Base-by-base conservation (phyloP, 2,888 invertebrate species). In the Phyllotreta cruciferae region DNA sequence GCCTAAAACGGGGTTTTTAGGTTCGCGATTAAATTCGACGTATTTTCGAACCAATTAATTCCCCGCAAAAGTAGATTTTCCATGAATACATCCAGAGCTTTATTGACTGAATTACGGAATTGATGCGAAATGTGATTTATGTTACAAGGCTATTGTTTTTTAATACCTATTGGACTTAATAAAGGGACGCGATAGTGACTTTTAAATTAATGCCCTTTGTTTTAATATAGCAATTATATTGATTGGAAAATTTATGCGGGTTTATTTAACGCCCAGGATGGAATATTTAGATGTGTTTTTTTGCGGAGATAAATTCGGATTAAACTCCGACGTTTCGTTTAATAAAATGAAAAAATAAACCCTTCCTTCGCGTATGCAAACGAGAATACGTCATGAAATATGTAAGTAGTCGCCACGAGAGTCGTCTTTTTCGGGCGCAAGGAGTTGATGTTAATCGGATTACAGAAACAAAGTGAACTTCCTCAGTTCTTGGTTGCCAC, bases 301-400 rank as follows among this genome's bases (percentile, higher is more conserved):
- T 24, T 24, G 24, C 24, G 24, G 24, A 24, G 24, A 24, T 24
- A 24, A 24, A 24, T 24, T 24, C 24, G 24, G 24, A 24, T 24
- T 24, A 24, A 24, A 24, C 24, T 24, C 24, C 24, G 24, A 24
- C 24, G 24, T 24, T 24, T 24, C 24, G 24, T 24, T 42, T 11
- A 42, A 42, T 42, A 42, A 42, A 47, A 47, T 47, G 14, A 9
- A 13, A 13, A 9, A 47, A 47, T n/a, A 13, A 47, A 47, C 3
- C 24, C 24, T 11, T 14, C 14, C 14, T 24, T 10, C 47, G 65
- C 66, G 62, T 66, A 70, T 68, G 67, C 66, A 70, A 66, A 70
- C 61, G 54, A 55, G 64, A 56, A 62, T 65, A 63, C 61, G 62
- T 70, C 67, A 71, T 71, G 67, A 70, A 71, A 71, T 71, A 71